phyloP scores from a whole-genome alignment of 2,113 vertebrate genomes.

The Synodontis membranacea region DNA sequence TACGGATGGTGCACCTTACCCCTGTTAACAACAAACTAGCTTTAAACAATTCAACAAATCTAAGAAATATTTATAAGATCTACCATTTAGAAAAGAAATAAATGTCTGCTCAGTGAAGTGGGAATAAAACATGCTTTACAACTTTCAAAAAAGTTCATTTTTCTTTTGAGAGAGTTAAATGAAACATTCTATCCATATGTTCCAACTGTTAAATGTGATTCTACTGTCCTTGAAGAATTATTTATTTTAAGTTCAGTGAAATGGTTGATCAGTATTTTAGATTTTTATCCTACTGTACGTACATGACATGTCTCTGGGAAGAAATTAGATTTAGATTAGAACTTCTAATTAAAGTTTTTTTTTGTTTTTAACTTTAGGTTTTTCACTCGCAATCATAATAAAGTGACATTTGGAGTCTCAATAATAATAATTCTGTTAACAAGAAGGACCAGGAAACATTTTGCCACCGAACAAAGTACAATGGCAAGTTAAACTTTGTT shows the following conservation, averaged over 20 bases:
- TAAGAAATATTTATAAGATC: neutral
- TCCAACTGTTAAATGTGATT: neutral
- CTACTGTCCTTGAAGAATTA: neutral
- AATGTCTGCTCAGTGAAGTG: neutral
- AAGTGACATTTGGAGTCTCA: neutral
- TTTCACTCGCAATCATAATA: neutral
- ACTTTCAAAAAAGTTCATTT: neutral
- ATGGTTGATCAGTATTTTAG: neutral
- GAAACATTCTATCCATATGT: neutral
- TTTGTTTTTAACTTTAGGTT: neutral
- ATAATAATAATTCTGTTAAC: neutral
- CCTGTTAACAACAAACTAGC: neutral
- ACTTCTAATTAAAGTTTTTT: neutral
- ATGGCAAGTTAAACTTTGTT: constrained; percentile 25
- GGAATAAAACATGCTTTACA: neutral
- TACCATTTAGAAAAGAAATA: neutral
- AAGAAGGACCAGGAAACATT: constrained; percentile 6
- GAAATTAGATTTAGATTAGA: neutral
- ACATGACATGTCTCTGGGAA: neutral
- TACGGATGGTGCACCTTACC: neutral
- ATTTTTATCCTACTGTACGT: neutral
- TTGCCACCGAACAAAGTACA: constrained; percentile 33
- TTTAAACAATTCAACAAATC: neutral
- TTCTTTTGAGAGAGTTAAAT: neutral
- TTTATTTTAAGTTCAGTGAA: neutral